These are phyloP conservation scores for Drosophila ercepeae DNA, from an alignment of 1,140 invertebrate species.

Conservation along the genomic window DNA sequence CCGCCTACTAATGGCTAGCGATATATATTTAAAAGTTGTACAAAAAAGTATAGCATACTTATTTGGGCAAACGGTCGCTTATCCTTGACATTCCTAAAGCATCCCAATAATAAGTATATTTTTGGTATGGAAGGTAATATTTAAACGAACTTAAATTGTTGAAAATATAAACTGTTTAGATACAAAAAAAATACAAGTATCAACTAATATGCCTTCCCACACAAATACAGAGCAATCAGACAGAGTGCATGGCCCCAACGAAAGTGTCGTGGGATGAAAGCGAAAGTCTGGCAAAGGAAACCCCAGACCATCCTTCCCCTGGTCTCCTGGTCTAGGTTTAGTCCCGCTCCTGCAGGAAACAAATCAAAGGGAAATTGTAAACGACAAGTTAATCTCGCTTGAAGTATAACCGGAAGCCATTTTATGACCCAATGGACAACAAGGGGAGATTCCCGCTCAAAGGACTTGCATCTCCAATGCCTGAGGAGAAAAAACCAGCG, in stretches of 20 bases:
- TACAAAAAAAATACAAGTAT: too few relatives aligned
- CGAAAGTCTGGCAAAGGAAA: conserved; percentile 38
- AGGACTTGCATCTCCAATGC: conserved; percentile 4
- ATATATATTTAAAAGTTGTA: background rate
- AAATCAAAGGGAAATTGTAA: conserved; percentile 84
- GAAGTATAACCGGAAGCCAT: conserved; percentile 83
- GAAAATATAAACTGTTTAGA: background rate
- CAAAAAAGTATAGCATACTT: background rate
- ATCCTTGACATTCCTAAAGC: background rate
- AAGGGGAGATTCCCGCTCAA: conserved; percentile 10
- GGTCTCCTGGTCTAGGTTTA: background rate
- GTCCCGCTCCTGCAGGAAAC: conserved; percentile 46
- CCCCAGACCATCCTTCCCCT: conserved; percentile 13
- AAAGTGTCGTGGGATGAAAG: conserved; percentile 61
- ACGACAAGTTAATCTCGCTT: conserved; percentile 83
- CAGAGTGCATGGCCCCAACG: conserved; percentile 12
- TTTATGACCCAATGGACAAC: conserved; percentile 81
- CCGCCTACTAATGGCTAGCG: conserved; percentile 25
- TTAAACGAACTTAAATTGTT: too few relatives aligned
- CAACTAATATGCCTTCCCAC: background rate
- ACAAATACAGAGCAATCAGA: conserved; percentile 7
- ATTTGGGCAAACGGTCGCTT: background rate
- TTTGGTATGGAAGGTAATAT: too few relatives aligned
- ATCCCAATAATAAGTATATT: background rate
- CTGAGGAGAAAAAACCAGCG: background rate